Evolutionary conservation across 2,113 vertebrate genomes (phyloP).

Genomic region (Caranx melampygus): DNA sequence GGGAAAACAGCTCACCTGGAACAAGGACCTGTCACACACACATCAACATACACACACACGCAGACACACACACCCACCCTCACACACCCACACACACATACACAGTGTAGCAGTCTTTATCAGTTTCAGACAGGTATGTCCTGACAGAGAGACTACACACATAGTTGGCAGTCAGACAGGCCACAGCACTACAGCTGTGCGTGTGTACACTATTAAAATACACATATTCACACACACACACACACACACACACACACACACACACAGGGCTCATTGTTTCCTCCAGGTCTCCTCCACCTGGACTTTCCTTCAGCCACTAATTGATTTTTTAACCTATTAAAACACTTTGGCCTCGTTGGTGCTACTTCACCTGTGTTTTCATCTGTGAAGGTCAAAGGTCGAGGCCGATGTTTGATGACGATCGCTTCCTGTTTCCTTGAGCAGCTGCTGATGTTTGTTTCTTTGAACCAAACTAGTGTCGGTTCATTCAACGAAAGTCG

Average conservation of each 20-base stretch:
- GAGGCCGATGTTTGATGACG: too few relatives aligned
- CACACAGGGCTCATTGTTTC: neutral
- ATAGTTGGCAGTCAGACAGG: slow-evolving; percentile 38
- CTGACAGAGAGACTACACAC: slow-evolving; percentile 39
- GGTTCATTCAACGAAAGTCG: too few relatives aligned
- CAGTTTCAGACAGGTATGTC: slow-evolving; percentile 50
- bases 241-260: slow-evolving; percentile 1
- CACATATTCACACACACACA: neutral
- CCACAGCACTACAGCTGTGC: slow-evolving; percentile 14
- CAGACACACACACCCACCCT: slow-evolving; percentile 2
- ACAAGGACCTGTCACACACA: slow-evolving; percentile 53
- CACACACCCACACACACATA: slow-evolving; percentile 10
- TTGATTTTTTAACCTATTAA: too few relatives aligned
- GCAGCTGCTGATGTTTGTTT: too few relatives aligned
- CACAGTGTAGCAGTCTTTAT: slow-evolving; percentile 19
- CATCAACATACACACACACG: slow-evolving; percentile 12
- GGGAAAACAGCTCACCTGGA: slow-evolving; percentile 59
- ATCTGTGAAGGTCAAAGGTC: too few relatives aligned
- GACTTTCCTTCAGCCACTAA: too few relatives aligned
- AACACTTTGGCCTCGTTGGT: too few relatives aligned
- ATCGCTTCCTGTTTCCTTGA: too few relatives aligned
- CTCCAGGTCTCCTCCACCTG: too few relatives aligned
- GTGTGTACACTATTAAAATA: neutral
- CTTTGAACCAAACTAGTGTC: too few relatives aligned
- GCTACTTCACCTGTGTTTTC: too few relatives aligned